phyloP scores from a whole-genome alignment of 2,797 vertebrate genomes.

The Hemibagrus guttatus region DNA sequence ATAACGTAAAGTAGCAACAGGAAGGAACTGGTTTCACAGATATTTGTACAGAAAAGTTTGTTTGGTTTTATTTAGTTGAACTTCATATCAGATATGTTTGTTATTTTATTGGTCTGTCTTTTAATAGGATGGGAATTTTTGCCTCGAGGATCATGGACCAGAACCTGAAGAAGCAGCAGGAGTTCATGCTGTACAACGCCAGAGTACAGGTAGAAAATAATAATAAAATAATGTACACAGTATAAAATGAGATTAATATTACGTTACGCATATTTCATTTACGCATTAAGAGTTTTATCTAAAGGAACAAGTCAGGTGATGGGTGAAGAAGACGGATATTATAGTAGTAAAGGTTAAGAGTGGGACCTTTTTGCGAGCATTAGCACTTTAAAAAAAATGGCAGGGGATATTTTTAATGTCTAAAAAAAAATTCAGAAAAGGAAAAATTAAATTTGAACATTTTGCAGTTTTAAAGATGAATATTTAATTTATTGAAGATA shows the following conservation, averaged over 20 bases:
- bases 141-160: conserved; percentile 83
- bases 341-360: neutral
- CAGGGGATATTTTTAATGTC: too few relatives aligned
- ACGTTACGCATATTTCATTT: neutral
- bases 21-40: too few relatives aligned
- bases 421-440: too few relatives aligned
- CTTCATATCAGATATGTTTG: neutral
- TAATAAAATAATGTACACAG: neutral
- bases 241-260: neutral
- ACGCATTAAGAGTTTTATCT: neutral
- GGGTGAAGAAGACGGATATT: neutral
- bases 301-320: neutral
- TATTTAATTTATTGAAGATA: neutral
- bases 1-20: neutral
- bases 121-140: conserved; percentile 73
- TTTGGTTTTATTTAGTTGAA: neutral
- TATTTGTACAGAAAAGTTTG: too few relatives aligned
- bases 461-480: too few relatives aligned
- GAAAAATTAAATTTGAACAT: too few relatives aligned
- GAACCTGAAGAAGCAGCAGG: conserved; percentile 81
- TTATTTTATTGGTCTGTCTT: neutral
- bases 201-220: conserved; percentile 78
- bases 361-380: neutral
- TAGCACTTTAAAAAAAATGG: too few relatives aligned
- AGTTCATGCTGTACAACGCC: conserved; percentile 80